Evolutionary conservation across 2,888 invertebrate species (phyloP), one percentile per base, ranked within the genome.

Genomic region (Clistopyga incitator): DNA sequence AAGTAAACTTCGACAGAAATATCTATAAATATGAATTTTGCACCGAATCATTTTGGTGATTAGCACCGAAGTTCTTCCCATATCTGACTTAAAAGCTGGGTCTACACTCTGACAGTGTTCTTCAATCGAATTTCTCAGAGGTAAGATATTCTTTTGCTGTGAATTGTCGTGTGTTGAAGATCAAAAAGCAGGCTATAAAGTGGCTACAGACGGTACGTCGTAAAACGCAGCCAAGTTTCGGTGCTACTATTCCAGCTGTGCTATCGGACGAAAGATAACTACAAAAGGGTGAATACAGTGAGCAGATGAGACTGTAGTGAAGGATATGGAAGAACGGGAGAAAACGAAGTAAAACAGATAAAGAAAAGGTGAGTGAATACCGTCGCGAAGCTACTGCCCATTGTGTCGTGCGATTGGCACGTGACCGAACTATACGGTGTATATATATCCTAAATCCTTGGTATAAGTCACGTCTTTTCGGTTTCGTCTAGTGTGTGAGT

Each of bases 331-430:
- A 25, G 25, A 56, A 56, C 25, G 56, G 25, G 11, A 13, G n/a
- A 65, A 42, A 42, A 65, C 38, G 42, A 65, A 65, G 20, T 4
- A 23, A 38, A 65, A 65, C 23, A 65, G 64, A 23, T 18, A 3
- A 42, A 23, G 64, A 65, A 42, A 65, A 42, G 23, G 42, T 65
- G 42, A 42, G 42, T 65, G 42, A 65, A 65, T 65, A 65, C 18
- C 34, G 61, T 38, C 61, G 38, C 3, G 61, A 20, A 38, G 11
- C 20, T 45, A 65, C 64, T 25, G 74, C 56, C 52, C 50, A 59
- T 45, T 75, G 61, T 80, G 72, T 59, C 56, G 65, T 72, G 42
- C 68, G 50, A 80, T 80, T 68, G 68, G 68, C 59, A 75, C 79
- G 80, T 80, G 80, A 80, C 34, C 29, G 72, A 52, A 59, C 34